Conservation (phyloP, 2,113 vertebrate species). For the Tragelaphus buxtoni region DNA sequence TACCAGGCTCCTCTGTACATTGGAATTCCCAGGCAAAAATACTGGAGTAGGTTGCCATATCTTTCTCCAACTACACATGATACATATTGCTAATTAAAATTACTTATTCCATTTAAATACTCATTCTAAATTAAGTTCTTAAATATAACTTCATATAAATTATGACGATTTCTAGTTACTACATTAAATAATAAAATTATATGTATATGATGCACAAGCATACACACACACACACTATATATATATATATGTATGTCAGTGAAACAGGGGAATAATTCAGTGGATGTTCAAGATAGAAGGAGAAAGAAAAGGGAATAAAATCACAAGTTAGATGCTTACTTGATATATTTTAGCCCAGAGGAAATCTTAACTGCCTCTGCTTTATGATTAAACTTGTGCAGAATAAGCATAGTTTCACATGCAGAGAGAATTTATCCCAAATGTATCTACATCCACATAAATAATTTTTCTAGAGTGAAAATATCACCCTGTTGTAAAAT, state of each 20-base stretch:
- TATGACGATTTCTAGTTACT: neutral
- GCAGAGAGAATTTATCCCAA: neutral
- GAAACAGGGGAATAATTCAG: neutral
- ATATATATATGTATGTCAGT: neutral
- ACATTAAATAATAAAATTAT: neutral
- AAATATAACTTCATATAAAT: neutral
- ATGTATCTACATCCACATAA: neutral
- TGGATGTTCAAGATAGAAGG: neutral
- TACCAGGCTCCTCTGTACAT: neutral
- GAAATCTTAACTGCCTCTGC: neutral
- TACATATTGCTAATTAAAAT: neutral
- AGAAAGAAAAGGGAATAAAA: neutral
- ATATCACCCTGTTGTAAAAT: neutral
- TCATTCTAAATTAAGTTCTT: neutral
- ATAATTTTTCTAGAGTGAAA: neutral
- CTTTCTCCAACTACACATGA: neutral
- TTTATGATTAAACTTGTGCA: neutral
- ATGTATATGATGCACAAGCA: neutral
- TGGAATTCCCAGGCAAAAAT: neutral
- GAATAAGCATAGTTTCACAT: neutral
- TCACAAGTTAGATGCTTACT: neutral
- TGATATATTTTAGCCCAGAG: neutral
- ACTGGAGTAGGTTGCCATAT: neutral
- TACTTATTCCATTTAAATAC: neutral
- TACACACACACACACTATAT: neutral